Evolutionary conservation across 2,888 invertebrate genomes (phyloP).

Genomic region (Rotaria socialis): DNA sequence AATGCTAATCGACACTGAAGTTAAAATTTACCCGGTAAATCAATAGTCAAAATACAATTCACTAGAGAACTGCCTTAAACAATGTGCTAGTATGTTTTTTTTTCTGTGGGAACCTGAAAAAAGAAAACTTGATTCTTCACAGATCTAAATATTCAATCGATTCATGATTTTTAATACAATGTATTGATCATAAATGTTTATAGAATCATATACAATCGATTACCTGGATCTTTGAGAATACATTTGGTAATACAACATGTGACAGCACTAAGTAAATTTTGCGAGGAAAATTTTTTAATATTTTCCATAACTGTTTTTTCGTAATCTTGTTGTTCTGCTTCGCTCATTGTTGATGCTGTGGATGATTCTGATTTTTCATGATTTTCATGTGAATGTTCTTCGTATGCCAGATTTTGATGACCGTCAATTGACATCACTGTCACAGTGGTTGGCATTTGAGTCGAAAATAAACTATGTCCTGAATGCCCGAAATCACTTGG

Average conservation of each 20-base stretch:
- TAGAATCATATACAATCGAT: not conserved
- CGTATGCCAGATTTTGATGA: not conserved
- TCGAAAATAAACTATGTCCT: not conserved
- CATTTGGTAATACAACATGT: conserved; percentile 26
- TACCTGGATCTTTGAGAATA: conserved; percentile 11
- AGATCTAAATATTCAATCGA: no score
- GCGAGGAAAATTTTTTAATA: not conserved
- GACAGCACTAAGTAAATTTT: not conserved
- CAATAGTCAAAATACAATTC: no score
- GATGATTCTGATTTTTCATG: not conserved
- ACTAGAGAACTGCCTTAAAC: no score
- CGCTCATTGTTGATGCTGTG: not conserved
- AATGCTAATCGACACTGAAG: no score
- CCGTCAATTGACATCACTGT: not conserved
- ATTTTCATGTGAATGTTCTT: not conserved
- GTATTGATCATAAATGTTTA: no score
- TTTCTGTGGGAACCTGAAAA: no score
- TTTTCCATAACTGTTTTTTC: not conserved
- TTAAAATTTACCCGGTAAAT: no score
- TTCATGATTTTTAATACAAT: no score
- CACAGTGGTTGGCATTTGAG: not conserved
- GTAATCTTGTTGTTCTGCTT: not conserved
- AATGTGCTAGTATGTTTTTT: no score
- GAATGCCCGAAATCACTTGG: not conserved
- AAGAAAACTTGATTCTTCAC: no score